Percentiles rank a stretch among this genome's conserved stretches.
Conservation (phyloP, 1,140 invertebrate genomes). For the Apolygus lucorum region DNA sequence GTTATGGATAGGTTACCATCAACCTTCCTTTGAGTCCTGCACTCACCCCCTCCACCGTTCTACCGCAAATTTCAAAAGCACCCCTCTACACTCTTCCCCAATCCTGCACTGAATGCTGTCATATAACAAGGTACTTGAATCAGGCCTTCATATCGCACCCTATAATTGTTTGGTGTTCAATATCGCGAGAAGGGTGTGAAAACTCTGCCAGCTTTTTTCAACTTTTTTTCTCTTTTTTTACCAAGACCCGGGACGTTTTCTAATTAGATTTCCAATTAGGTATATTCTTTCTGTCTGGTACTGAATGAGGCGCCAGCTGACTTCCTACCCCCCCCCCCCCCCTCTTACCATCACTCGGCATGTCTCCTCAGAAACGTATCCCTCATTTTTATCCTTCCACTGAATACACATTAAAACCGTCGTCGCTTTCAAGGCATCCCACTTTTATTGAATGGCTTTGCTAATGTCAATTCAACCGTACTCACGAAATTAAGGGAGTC, state of each 20-base stretch:
- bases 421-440: constrained; percentile 2
- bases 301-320: not conserved
- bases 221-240: not conserved
- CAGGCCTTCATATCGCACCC: constrained; percentile 16
- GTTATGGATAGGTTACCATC: constrained; percentile 13
- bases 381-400: constrained; percentile 1
- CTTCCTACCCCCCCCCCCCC: not conserved
- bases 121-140: constrained; percentile 17
- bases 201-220: not conserved
- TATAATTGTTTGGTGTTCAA: constrained; percentile 15
- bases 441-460: constrained; percentile 15
- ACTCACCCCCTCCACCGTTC: not conserved
- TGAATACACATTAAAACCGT: constrained; percentile 13
- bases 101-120: not conserved
- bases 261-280: constrained; percentile 24
- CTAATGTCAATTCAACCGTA: constrained; percentile 14
- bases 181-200: constrained; percentile 11
- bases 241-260: not conserved
- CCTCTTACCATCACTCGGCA: not conserved
- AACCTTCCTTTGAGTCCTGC: constrained; percentile 5
- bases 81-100: not conserved
- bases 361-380: constrained; percentile 9
- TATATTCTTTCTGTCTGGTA: constrained; percentile 17
- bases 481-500: constrained; percentile 7
- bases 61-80: not conserved